Conservation (phyloP, 2,797 vertebrate species). For the Epinephelus awoara region DNA sequence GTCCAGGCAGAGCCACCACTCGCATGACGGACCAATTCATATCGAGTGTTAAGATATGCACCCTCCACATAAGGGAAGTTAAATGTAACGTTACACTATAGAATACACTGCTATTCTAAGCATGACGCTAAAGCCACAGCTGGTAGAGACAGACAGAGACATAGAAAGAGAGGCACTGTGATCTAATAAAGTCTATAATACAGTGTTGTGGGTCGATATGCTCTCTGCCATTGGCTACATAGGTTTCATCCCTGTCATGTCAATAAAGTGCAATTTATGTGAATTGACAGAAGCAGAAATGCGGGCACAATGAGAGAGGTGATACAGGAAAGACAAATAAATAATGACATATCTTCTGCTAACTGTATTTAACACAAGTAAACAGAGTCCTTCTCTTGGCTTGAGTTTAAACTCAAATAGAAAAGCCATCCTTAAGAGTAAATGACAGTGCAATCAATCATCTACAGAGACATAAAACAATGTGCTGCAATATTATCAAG, state of each 20-base stretch:
- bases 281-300: constrained; percentile 29
- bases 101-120: constrained; percentile 77
- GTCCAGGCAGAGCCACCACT: constrained; percentile 77
- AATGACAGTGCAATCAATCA: neutral
- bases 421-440: neutral
- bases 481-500: constrained; percentile 7
- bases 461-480: neutral
- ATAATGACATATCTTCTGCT: constrained; percentile 7
- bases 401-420: constrained; percentile 5
- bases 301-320: neutral
- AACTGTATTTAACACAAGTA: constrained; percentile 1
- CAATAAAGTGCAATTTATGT: constrained; percentile 64
- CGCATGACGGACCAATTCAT: constrained; percentile 77
- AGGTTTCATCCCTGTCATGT: constrained; percentile 44
- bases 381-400: no score
- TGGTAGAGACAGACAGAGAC: constrained; percentile 51
- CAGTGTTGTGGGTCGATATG: constrained; percentile 47
- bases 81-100: constrained; percentile 80
- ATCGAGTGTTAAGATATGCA: constrained; percentile 79
- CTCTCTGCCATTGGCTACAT: constrained; percentile 17
- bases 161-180: constrained; percentile 40
- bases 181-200: constrained; percentile 53
- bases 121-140: constrained; percentile 71
- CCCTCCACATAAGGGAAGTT: constrained; percentile 73
- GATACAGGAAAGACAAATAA: neutral